Evolutionary conservation across 2,888 invertebrate genomes (phyloP), one percentile per base, ranked within the genome.

Genomic region (Quadriops clusia): DNA sequence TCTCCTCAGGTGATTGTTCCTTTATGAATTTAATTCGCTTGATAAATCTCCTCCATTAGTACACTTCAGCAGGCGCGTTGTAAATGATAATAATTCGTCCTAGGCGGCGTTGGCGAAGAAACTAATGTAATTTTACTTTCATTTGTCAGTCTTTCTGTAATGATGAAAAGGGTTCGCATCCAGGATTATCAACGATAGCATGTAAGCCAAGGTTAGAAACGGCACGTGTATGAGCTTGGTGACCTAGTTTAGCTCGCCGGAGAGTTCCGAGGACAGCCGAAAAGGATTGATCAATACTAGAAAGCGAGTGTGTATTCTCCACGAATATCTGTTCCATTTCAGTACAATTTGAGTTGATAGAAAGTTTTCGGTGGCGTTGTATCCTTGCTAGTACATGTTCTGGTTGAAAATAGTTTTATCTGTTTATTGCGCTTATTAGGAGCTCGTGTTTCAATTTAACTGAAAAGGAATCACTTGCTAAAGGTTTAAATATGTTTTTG

Each of bases 191-290:
- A 26, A 36, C 32, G 23, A 26, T 35, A 34, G 33, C 36, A 50
- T 48, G 44, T 48, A 44, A 49, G 45, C 49, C 50, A 50, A 50
- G 50, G 50, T 43, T 49, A 48, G 39, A 38, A 37, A 37, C 39
- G 47, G 46, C 50, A 49, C 48, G 50, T 50, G 50, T 45, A 47
- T 46, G 45, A 41, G 46, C 46, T 46, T 47, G 46, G 43, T 50
- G 50, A 50, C 50, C 50, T 34, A 50, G 38, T 46, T 50, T 37
- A 27, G 22, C 15, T 26, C 28, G 23, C 37, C 47, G 48, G 38
- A 37, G 35, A 36, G 31, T 25, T 40, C 41, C 50, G 50, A 45
- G 42, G 41, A 33, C 34, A 40, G 22, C 39, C 48, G 48, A 49
- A 23, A 33, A 17, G 15, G 29, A 30, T 33, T 41, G 38, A 49